Conservation (phyloP, 2,888 invertebrate species). For the Acronicta alni region DNA sequence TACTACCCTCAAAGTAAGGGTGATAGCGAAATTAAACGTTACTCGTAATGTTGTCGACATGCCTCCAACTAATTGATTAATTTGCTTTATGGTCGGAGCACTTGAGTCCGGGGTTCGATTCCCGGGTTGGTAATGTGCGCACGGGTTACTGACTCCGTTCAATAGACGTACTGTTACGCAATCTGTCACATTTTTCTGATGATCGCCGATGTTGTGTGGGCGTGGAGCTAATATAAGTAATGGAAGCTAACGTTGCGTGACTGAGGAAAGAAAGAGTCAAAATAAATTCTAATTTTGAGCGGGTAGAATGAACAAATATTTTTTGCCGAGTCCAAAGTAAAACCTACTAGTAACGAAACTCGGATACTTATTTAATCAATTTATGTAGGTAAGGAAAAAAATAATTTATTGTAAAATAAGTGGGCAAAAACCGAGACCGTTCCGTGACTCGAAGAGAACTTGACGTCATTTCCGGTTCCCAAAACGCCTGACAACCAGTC, state of each 20-base stretch:
- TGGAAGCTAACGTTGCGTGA: conserved; percentile 55
- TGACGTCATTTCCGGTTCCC: too few relatives aligned
- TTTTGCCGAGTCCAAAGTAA: too few relatives aligned
- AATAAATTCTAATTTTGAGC: neutral
- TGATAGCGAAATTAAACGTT: conserved; percentile 84
- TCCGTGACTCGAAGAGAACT: too few relatives aligned
- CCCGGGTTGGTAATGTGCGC: conserved; percentile 77
- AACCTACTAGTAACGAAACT: too few relatives aligned
- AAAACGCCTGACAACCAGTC: too few relatives aligned
- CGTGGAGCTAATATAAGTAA: conserved; percentile 64
- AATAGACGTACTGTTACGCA: conserved; percentile 83
- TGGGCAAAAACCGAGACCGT: too few relatives aligned
- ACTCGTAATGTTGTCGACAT: conserved; percentile 88
- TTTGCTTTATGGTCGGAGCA: conserved; percentile 88
- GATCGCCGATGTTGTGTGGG: conserved; percentile 53
- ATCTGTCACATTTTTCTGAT: conserved; percentile 86
- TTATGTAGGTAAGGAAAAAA: too few relatives aligned
- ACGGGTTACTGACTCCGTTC: conserved; percentile 79
- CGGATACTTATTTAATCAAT: too few relatives aligned
- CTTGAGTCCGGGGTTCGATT: conserved; percentile 83
- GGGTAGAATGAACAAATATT: too few relatives aligned
- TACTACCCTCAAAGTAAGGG: conserved; percentile 70
- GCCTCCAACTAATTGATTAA: conserved; percentile 89
- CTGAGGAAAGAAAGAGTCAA: conserved; percentile 4
- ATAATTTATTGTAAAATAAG: too few relatives aligned